phyloP scores from a whole-genome alignment of 2,113 vertebrate species.

The Circaetus gallicus region DNA sequence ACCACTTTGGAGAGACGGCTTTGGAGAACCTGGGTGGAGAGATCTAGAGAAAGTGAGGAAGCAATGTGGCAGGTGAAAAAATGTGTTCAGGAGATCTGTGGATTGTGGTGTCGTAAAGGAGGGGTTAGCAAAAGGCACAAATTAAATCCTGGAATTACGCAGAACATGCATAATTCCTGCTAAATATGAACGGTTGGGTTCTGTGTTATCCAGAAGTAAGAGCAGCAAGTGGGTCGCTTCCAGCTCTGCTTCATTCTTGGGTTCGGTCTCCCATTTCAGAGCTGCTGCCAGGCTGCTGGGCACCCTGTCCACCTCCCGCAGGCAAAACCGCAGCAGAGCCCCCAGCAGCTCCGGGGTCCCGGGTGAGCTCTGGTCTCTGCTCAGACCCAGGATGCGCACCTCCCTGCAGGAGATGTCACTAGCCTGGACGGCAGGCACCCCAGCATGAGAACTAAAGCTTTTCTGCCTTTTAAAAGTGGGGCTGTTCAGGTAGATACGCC shows the following conservation, averaged over 20 bases:
- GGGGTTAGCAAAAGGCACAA: neutral
- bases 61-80: neutral
- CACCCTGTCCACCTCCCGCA: neutral
- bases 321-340: neutral
- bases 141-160: neutral
- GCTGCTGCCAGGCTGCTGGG: neutral
- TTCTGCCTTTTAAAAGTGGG: neutral
- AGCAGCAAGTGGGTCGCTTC: accelerated
- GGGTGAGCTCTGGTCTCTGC: neutral
- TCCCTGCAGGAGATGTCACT: neutral
- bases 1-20: neutral
- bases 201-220: neutral
- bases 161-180: neutral
- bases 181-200: neutral
- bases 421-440: neutral
- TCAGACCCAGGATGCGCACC: neutral
- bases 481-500: neutral
- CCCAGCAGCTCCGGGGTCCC: neutral
- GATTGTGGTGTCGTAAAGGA: neutral
- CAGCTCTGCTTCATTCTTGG: neutral
- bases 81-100: neutral
- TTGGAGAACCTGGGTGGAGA: neutral
- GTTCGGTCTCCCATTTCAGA: neutral
- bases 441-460: neutral
- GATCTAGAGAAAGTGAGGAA: neutral